Evolutionary conservation across 2,797 vertebrate genomes (phyloP), one percentile per base, ranked within the genome.

Genomic region (Neosilurus hyrtlii): DNA sequence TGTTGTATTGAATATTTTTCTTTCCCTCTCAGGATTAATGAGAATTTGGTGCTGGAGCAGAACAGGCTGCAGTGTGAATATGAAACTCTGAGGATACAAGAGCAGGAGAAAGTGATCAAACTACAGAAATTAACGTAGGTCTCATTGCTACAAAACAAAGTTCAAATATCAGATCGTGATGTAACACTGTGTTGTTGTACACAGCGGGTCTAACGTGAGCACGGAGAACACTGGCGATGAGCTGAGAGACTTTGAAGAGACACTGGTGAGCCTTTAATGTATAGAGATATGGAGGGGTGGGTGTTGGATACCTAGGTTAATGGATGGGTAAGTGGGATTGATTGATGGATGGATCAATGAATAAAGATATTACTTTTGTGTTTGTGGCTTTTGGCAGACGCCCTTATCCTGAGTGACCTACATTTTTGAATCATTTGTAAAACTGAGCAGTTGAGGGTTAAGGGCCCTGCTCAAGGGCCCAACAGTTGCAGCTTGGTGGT

Each of bases 171-270:
- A 79, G 0, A 56, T 51, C 26, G 43, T 1, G 16, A 63, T 52
- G 30, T 37, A 9, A 26, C 26, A 2, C 12, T 15, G 18, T 68
- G 9, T 11, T 56, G 51, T 43, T 78, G 88, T 87, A 84, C 59
- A 73, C 83, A 98, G 97, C 68, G 67, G 95, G 85, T 94, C 96
- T 85, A 96, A 96, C 78, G 96, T 97, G 82, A 95, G 97, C 89
- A 93, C 93, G 18, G 96, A 97, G 26, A 95, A 96, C 93, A 95
- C 96, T 86, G 94, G 92, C 87, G 96, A 96, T 86, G 96, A 98
- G 87, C 91, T 98, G 68, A 97, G 96, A 88, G 96, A 95, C 9
- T 91, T 98, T 87, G 96, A 98, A 88, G 96, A 98, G 90, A 97
- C 96, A 2, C 96, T 97, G 96, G 97, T 97, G 93, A 87, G 95